phyloP scores from a whole-genome alignment of 1,140 invertebrate genomes.

The Dreissena rostriformis region DNA sequence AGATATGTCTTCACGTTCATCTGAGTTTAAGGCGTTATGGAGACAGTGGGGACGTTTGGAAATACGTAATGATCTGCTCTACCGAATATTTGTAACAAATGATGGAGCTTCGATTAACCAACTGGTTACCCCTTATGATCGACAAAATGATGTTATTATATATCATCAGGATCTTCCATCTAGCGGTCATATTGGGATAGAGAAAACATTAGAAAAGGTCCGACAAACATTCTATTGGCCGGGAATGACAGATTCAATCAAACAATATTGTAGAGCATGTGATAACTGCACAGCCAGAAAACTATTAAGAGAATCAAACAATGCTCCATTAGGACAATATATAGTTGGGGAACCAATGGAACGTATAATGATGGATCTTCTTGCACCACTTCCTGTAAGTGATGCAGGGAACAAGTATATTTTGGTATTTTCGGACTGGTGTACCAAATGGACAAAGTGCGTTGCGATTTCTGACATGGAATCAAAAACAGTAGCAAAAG shows the following conservation, averaged over 20 bases:
- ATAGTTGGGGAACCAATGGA: not conserved
- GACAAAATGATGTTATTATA: too few species aligned
- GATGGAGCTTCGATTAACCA: too few species aligned
- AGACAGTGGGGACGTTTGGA: too few species aligned
- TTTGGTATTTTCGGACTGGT: too few species aligned
- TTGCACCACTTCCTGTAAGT: conserved; percentile 4
- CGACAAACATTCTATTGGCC: conserved; percentile 17
- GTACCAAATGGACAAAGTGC: conserved; percentile 21
- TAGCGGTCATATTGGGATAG: not conserved
- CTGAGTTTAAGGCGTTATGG: too few species aligned
- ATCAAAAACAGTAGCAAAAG: too few species aligned
- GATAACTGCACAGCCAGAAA: conserved; percentile 12
- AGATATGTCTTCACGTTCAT: too few species aligned
- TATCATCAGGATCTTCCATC: not conserved
- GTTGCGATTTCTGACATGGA: too few species aligned
- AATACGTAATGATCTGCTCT: too few species aligned
- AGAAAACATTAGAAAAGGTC: not conserved
- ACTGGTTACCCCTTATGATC: too few species aligned
- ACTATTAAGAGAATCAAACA: not conserved
- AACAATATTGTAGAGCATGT: conserved; percentile 14
- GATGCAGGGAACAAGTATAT: conserved; percentile 3
- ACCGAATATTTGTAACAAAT: too few species aligned
- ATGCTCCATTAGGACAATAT: conserved; percentile 7
- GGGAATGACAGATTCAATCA: conserved; percentile 2
- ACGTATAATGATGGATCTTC: conserved; percentile 28